These are phyloP conservation scores for Labeo catla DNA, from an alignment of 2,113 vertebrate species.

Conservation along the genomic window DNA sequence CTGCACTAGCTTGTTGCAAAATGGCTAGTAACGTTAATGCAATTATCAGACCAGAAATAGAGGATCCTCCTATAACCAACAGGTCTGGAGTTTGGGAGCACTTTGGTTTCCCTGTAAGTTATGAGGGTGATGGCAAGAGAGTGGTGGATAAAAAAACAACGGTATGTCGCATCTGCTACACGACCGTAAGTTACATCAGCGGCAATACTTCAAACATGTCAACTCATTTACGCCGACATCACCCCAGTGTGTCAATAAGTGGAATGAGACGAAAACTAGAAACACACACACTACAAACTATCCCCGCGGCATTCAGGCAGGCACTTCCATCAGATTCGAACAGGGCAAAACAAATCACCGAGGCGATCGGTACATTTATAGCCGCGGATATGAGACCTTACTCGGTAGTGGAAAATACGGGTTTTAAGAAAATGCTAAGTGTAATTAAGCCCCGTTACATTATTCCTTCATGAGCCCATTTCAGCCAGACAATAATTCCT, in stretches of 20 bases:
- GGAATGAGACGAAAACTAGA: not conserved
- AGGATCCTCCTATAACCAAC: not conserved
- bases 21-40: not conserved
- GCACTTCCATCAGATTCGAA: no score
- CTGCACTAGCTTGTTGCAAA: not conserved
- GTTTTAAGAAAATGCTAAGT: not conserved
- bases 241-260: slow-evolving; percentile 2
- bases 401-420: not conserved
- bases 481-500: not conserved
- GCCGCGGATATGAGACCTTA: not conserved
- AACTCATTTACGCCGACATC: not conserved
- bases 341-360: not conserved
- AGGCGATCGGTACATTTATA: not conserved
- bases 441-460: not conserved
- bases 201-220: not conserved
- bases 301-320: no score
- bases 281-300: not conserved
- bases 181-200: not conserved
- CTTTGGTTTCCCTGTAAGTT: not conserved
- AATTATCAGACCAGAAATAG: not conserved
- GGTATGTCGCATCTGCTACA: not conserved
- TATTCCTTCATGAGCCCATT: not conserved
- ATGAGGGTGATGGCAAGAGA: not conserved
- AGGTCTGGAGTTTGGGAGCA: not conserved
- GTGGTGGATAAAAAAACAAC: not conserved